phyloP scores from a whole-genome alignment of 2,797 vertebrate genomes.

The Cheirogaleus major region DNA sequence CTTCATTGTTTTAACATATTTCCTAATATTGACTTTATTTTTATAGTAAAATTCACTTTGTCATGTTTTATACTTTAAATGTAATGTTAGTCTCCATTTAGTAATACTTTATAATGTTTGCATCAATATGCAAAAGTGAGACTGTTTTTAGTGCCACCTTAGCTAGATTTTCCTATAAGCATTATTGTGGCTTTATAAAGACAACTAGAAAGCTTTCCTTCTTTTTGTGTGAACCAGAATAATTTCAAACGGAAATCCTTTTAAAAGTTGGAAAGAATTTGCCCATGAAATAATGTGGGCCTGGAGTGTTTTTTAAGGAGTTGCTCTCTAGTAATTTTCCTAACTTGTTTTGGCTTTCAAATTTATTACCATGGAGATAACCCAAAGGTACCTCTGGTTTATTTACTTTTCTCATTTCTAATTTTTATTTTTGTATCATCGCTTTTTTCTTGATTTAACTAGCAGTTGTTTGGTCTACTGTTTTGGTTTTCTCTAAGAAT shows the following conservation, averaged over 20 bases:
- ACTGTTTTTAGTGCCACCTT: neutral
- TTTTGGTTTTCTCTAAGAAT: neutral
- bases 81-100: neutral
- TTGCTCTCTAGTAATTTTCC: neutral
- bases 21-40: constrained; percentile 10
- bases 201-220: constrained; percentile 20
- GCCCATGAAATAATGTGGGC: neutral
- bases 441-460: neutral
- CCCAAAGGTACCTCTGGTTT: neutral
- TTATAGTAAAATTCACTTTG: neutral
- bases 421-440: neutral
- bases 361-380: neutral
- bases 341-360: constrained; percentile 32
- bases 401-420: neutral
- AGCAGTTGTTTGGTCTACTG: neutral
- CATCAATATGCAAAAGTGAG: neutral
- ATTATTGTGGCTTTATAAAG: neutral
- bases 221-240: neutral
- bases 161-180: neutral
- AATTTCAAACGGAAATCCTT: constrained; percentile 7
- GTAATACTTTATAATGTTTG: neutral
- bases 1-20: constrained; percentile 1
- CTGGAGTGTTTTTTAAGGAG: neutral
- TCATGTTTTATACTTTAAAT: neutral
- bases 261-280: neutral